Evolutionary conservation across 23 tunicate species (phyloP), one percentile per base, ranked within the genome.

Genomic region (Ascidia mentula): DNA sequence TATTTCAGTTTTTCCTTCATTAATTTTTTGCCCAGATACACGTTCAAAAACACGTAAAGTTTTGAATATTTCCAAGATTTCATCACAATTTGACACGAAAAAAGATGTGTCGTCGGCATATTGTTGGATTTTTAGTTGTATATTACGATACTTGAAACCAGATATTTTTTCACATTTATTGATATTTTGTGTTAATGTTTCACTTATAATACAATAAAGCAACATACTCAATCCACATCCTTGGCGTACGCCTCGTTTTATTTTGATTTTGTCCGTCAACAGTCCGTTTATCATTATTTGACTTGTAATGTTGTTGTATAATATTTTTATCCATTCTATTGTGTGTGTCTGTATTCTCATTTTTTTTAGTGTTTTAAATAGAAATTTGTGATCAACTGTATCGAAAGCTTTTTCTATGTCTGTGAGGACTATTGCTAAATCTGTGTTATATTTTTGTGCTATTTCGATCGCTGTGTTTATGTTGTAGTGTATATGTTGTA

Each of bases 201-300:
- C 72, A 6, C 69, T 46, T 0, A 31, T 38, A 2, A 73, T n/a
- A 0, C 36, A n/a, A 33, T 71, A 82, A 0, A 82, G 69, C 7
- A 46, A 4, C 86, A 82, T 82, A 69, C 79, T 73, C 35, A 82
- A 17, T 17, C 79, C 79, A 34, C 86, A 82, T n/a, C 86, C 86
- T 32, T 82, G 86, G 1, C 86, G 35, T 31, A 82, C 40, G 32
- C 86, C 86, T 40, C 86, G 6, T 15, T 59, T 31, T 6, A 53
- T 59, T 1, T 59, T 20, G 0, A 59, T 59, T 79, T 59, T 36
- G 36, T 59, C 18, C 26, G 82, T 34, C 8, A 31, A 45, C 8
- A 17, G 6, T 22, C 72, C 82, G 38, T 79, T 79, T 15, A 79
- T 32, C 17, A 59, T 65, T 1, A 79, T 59, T 0, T n/a, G 33